These are phyloP conservation scores for Petaurus breviceps DNA, from an alignment of 2,113 vertebrate genomes.

Conservation along the genomic window DNA sequence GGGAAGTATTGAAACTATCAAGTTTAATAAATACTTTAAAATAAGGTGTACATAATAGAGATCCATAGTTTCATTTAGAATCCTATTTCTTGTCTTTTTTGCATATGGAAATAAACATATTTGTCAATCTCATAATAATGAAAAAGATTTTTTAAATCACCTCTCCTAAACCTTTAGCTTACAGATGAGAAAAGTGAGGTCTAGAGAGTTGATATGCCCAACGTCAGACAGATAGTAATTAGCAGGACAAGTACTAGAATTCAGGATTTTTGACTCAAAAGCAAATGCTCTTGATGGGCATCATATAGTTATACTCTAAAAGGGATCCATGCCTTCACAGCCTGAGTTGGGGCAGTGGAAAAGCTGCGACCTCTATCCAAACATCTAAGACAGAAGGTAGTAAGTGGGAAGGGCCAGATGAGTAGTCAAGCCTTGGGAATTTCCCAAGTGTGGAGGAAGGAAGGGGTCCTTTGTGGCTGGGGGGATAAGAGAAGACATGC, in stretches of 20 bases:
- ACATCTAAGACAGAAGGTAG: not conserved
- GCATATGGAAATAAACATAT: not conserved
- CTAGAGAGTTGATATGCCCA: not conserved
- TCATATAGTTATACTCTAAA: not conserved
- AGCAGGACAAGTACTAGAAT: not conserved
- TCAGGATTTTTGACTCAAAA: not conserved
- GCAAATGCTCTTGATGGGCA: not conserved
- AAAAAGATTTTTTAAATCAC: not conserved
- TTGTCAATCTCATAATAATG: not conserved
- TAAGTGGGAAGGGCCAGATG: not conserved
- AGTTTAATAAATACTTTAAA: not conserved
- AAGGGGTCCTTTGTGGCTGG: not conserved
- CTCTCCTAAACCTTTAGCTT: not conserved
- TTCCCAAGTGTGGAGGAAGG: not conserved
- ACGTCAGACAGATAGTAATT: not conserved
- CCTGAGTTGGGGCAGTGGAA: not conserved
- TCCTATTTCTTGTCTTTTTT: not conserved
- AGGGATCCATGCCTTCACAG: not conserved
- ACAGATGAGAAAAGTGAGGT: not conserved
- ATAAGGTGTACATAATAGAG: not conserved
- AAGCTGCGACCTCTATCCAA: not conserved
- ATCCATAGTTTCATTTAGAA: not conserved
- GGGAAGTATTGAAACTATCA: not conserved
- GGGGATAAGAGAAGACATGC: not conserved
- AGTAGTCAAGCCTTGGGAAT: not conserved